phyloP scores from a whole-genome alignment of 1,140 invertebrate species.

The Drosophila sp. region DNA sequence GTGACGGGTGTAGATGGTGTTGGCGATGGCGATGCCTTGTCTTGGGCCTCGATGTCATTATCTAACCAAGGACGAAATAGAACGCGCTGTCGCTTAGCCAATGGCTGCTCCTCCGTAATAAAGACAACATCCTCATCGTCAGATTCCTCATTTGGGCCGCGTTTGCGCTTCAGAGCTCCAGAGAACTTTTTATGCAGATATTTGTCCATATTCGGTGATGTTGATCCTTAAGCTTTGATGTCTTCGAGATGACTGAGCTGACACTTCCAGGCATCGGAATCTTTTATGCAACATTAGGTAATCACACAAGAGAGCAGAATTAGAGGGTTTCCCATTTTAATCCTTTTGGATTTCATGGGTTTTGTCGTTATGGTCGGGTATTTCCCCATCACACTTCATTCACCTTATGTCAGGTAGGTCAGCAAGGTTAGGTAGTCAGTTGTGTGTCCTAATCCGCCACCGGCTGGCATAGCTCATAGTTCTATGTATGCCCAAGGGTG shows the following conservation, averaged over 20 bases:
- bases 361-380: slow-evolving; percentile 38
- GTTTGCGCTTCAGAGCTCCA: slow-evolving; percentile 57
- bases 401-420: slow-evolving; percentile 44
- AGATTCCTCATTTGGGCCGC: slow-evolving; percentile 42
- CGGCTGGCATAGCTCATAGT: slow-evolving; percentile 46
- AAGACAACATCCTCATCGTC: slow-evolving; percentile 65
- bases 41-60: slow-evolving; percentile 22
- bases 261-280: slow-evolving; percentile 39
- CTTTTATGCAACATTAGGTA: slow-evolving; percentile 77
- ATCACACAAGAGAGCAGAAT: slow-evolving; percentile 24
- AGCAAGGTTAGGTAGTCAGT: slow-evolving; percentile 20
- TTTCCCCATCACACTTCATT: slow-evolving; percentile 71
- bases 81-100: slow-evolving; percentile 56
- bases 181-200: slow-evolving; percentile 67
- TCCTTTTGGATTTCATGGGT: slow-evolving; percentile 28
- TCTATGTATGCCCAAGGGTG: slow-evolving; percentile 32
- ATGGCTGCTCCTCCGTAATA: slow-evolving; percentile 48
- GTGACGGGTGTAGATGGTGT: neutral
- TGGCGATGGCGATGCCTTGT: slow-evolving; percentile 9
- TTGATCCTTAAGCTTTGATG: slow-evolving; percentile 39
- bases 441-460: slow-evolving; percentile 59
- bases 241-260: slow-evolving; percentile 61
- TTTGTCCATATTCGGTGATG: slow-evolving; percentile 42
- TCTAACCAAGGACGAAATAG: slow-evolving; percentile 67
- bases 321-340: slow-evolving; percentile 49